Conservation (phyloP, 2,113 vertebrate genomes). For the Ctenomys sociabilis region DNA sequence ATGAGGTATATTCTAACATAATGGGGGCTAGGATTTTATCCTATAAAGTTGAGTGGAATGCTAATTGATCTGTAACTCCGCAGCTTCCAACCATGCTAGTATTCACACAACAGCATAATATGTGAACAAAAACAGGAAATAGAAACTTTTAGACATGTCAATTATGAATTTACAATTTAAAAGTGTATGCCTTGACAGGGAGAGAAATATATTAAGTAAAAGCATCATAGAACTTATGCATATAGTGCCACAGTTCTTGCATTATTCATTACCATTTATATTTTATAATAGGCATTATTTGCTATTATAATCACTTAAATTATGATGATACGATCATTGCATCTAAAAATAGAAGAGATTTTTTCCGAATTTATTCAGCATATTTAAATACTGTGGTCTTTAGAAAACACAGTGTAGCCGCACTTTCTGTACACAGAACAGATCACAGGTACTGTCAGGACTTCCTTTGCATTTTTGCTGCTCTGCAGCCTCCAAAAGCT, state of each 20-base stretch:
- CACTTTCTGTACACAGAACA: neutral
- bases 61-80: neutral
- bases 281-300: neutral
- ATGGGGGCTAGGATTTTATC: neutral
- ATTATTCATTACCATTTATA: neutral
- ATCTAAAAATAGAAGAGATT: constrained; percentile 19
- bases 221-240: neutral
- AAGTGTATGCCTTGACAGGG: neutral
- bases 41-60: neutral
- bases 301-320: neutral
- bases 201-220: neutral
- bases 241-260: neutral
- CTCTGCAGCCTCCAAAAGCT: neutral
- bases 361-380: neutral
- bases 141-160: neutral
- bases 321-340: neutral
- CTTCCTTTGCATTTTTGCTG: neutral
- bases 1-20: neutral
- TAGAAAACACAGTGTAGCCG: neutral
- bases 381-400: neutral
- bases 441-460: neutral
- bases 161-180: neutral
- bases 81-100: neutral
- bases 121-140: neutral
- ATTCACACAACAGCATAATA: neutral